Base-by-base conservation (phyloP, 2,888 invertebrate genomes). In the Phasia obesa region DNA sequence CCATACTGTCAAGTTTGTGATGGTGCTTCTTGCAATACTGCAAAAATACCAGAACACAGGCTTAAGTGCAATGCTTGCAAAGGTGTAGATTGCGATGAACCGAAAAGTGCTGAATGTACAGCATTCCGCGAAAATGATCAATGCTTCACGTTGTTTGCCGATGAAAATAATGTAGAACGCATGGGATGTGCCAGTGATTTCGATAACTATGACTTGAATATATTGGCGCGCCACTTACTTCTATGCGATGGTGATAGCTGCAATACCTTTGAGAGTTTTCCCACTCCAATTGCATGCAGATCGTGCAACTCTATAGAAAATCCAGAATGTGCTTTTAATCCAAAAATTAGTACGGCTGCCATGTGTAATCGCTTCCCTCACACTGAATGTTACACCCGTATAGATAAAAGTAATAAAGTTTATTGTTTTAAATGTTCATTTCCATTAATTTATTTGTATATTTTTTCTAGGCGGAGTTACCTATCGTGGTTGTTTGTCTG, bases 181-280 rank as follows among this genome's bases (percentile, higher is more conserved):
- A 88, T 90, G 88, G 90, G 90, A 9, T 90, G 90, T 73, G 86
- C 83, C 49, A 89, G 88, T 47, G 89, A 90, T 49, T 57, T 88
- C 27, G 84, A 86, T 5, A 78, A 65, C 1, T 47, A 76, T 0
- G 86, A 85, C 42, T 31, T 89, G 0, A 4, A 67, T 1, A 17
- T 64, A 1, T 86, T 86, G 21, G 84, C 85, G 0, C 88, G 90
- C 0, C 86, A 87, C 9, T 17, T 90, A 25, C 59, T 87, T 0
- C 76, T 88, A 3, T 90, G 90, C 84, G 84, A 85, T 13, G 87
- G 84, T 2, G 81, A 87, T 4, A 85, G 89, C 23, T 90, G 90
- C 78, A 90, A 90, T 71, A 78, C 70, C 0, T 87, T 81, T 60
- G 87, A 86, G 6, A 86, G 79, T 0, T 78, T 89, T 4, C 69